Base-by-base conservation (phyloP, 2,888 invertebrate species). In the Drosophila multiciliata region DNA sequence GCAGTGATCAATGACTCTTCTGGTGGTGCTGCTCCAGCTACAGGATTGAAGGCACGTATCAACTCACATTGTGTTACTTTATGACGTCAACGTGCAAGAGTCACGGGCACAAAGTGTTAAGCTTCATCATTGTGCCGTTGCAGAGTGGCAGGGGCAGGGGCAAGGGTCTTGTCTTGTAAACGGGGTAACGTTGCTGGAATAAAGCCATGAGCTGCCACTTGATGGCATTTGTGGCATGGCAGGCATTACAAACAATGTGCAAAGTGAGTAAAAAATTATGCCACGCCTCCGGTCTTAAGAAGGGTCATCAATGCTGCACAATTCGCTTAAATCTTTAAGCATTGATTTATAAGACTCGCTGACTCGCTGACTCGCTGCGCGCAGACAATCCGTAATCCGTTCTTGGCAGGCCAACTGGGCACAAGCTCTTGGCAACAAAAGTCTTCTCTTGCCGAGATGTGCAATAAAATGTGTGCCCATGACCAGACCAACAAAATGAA, bases 1-100 rank as follows among this genome's bases (percentile, higher is more conserved):
- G 69, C 73, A 77, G 81, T 88, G 87, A 87, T 89, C 87, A 87
- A 87, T 87, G 86, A 83, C 78, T 78, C 73, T 63, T 75, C n/a
- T 55, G 55, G 4, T 55, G 53, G 0, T 23, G 20, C 20, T 52
- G 50, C 33, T 33, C 15, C 32, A 20, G 20, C n/a, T 23, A 23
- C 53, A 23, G 66, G 85, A 87, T 87, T 89, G 89, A 89, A 89
- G 82, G 74, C 87, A 82, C 87, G 82, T 84, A 85, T 87, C 75
- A 78, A 69, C 66, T 66, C 73, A 49, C 71, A 78, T 73, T 68
- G 61, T 72, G 68, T 71, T 65, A 62, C 77, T 73, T 73, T 74
- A 74, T 82, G 80, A 82, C 83, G 70, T 82, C 81, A 82, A 82
- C 77, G 71, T 74, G 77, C 82, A 73, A 68, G 70, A 73, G 79